Conservation (phyloP, 2,113 vertebrate genomes). For the Leuciscus idus region DNA sequence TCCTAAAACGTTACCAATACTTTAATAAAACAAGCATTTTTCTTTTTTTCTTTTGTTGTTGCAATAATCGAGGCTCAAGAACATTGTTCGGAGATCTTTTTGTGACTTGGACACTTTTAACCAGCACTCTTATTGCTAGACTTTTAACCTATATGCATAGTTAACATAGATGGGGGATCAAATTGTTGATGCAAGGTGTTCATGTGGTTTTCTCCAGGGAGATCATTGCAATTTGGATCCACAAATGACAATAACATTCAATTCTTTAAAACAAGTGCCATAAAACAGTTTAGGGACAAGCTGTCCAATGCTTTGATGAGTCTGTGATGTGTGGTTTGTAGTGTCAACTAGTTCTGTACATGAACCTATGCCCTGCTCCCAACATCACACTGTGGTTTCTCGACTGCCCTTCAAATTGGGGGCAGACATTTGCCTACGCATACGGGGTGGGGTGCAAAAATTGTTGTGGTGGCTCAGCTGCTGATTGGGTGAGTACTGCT, state of each 20-base stretch:
- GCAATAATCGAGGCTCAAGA: background rate
- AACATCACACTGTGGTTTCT: constrained; percentile 89
- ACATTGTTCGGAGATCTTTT: background rate
- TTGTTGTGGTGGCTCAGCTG: constrained; percentile 74
- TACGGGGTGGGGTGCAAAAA: constrained; percentile 87
- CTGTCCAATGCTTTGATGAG: constrained; percentile 57
- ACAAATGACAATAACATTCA: constrained; percentile 65
- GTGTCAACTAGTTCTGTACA: constrained; percentile 59
- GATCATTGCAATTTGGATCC: constrained; percentile 67
- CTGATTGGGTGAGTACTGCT: constrained; percentile 74
- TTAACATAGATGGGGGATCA: constrained; percentile 26
- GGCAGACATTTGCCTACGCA: constrained; percentile 93
- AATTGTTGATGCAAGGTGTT: background rate
- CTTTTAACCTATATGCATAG: constrained; percentile 4
- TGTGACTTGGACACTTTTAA: constrained; percentile 28
- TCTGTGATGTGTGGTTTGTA: constrained; percentile 73
- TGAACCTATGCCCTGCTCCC: constrained; percentile 54
- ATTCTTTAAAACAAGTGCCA: constrained; percentile 65
- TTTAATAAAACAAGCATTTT: background rate
- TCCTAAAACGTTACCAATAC: background rate
- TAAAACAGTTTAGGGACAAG: constrained; percentile 58
- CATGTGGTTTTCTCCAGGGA: constrained; percentile 56
- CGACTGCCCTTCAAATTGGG: constrained; percentile 93
- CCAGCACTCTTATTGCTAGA: background rate
- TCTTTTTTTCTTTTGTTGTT: background rate